Percentiles rank a stretch among this genome's conserved stretches.
Conservation (phyloP, 2,797 vertebrate species). For the Limosa lapponica region DNA sequence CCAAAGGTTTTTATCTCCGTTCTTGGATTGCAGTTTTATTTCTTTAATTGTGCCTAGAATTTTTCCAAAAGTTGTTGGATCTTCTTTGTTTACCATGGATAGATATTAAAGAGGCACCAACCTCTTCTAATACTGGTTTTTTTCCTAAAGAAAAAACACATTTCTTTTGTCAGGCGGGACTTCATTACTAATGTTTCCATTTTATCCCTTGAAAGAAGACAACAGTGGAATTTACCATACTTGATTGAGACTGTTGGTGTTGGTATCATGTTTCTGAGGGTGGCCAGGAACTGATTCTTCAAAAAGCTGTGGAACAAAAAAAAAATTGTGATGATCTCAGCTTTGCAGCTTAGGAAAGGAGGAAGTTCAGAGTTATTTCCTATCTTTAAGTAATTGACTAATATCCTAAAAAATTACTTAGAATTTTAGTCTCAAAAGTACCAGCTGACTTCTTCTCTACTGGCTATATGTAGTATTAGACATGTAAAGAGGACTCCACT, state of each 20-base stretch:
- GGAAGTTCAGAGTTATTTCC: not conserved
- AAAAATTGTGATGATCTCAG: not conserved
- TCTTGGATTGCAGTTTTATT: not conserved
- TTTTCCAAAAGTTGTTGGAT: not conserved
- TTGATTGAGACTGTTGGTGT: not conserved
- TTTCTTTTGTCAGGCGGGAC: not conserved
- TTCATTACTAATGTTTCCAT: not conserved
- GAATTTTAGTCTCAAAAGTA: not conserved
- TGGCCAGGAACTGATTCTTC: not conserved
- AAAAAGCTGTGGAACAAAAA: not conserved
- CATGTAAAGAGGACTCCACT: not conserved
- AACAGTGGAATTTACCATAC: not conserved
- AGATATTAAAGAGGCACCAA: not conserved
- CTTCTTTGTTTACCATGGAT: not conserved
- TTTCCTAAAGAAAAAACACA: not conserved
- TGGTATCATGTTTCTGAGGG: not conserved
- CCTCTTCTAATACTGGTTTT: not conserved
- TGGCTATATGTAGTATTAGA: not conserved
- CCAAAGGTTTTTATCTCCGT: not conserved
- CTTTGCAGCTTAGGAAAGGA: not conserved
- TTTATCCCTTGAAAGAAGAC: not conserved
- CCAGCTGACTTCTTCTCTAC: not conserved
- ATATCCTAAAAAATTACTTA: not conserved
- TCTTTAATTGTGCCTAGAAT: not conserved
- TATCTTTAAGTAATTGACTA: not conserved